Evolutionary conservation across 2,888 invertebrate species (phyloP).

Genomic region (Heliconius ismenius): DNA sequence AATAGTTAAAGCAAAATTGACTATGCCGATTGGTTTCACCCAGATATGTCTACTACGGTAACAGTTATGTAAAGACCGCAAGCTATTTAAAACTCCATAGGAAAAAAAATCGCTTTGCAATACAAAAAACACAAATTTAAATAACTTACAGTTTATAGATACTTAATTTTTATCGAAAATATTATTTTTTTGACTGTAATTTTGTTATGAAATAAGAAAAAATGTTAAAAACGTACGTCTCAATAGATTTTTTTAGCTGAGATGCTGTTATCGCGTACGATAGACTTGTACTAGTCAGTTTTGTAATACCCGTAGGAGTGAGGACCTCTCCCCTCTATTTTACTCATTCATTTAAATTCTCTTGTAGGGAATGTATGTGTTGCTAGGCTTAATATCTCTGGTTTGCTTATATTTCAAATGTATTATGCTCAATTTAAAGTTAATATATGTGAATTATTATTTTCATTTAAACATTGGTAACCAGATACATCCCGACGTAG

Average conservation of each 20-base stretch:
- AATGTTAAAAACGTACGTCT: neutral
- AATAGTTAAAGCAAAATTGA: constrained; percentile 37
- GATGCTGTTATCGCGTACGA: constrained; percentile 4
- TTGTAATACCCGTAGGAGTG: constrained; percentile 21
- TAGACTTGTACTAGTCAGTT: neutral
- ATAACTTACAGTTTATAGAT: neutral
- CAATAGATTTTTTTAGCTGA: neutral
- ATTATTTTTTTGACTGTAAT: neutral
- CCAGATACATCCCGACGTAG: too few relatives aligned
- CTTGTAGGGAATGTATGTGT: neutral
- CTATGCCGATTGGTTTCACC: constrained; percentile 37
- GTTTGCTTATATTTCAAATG: neutral
- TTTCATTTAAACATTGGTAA: too few relatives aligned
- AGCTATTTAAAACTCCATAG: constrained; percentile 39
- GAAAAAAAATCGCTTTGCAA: constrained; percentile 28
- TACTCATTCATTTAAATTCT: constrained; percentile 27
- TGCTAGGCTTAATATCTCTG: neutral
- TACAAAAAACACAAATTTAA: neutral
- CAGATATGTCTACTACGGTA: constrained; percentile 40
- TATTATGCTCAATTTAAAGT: too few relatives aligned
- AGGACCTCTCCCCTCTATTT: constrained; percentile 14
- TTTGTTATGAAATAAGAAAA: neutral
- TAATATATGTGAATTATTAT: too few relatives aligned
- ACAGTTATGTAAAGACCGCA: constrained; percentile 45
- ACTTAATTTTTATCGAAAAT: neutral